Conservation (phyloP, 1,140 invertebrate species). For the Philopotamus ludificatus region DNA sequence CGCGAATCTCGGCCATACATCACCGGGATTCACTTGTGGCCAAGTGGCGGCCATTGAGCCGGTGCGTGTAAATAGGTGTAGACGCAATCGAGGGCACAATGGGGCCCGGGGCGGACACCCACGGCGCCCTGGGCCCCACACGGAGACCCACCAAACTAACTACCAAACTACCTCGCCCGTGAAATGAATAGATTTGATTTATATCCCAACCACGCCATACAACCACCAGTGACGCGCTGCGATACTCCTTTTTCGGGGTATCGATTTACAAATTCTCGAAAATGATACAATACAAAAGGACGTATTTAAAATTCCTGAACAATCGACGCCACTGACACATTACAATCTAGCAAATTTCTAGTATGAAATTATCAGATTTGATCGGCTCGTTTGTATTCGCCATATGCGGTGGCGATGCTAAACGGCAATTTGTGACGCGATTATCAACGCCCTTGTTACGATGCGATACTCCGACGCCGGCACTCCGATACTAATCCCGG, state of each 20-base stretch:
- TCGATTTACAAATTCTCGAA: background rate
- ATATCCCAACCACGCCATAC: slow-evolving; percentile 14
- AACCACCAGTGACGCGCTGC: background rate
- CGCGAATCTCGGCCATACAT: slow-evolving; percentile 32
- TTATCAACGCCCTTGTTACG: slow-evolving; percentile 20
- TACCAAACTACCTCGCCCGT: slow-evolving; percentile 25
- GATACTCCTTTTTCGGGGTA: background rate
- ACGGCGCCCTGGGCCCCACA: slow-evolving; percentile 26
- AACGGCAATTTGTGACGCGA: slow-evolving; percentile 19
- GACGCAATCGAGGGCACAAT: slow-evolving; percentile 36
- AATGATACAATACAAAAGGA: background rate
- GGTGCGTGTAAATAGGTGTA: slow-evolving; percentile 32
- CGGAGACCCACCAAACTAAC: background rate
- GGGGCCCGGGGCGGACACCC: slow-evolving; percentile 28
- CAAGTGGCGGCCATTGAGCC: slow-evolving; percentile 18
- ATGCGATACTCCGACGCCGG: background rate
- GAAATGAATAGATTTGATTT: slow-evolving; percentile 40
- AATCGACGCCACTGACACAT: background rate
- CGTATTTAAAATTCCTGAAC: background rate
- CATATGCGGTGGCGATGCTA: slow-evolving; percentile 1
- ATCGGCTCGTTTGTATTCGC: slow-evolving; percentile 36
- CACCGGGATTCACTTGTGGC: slow-evolving; percentile 13
- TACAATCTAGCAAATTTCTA: background rate
- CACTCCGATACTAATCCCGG: background rate
- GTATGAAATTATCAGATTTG: slow-evolving; percentile 30